These are phyloP conservation scores for Dinoponera quadriceps DNA, from an alignment of 1,140 invertebrate species.

Conservation along the genomic window DNA sequence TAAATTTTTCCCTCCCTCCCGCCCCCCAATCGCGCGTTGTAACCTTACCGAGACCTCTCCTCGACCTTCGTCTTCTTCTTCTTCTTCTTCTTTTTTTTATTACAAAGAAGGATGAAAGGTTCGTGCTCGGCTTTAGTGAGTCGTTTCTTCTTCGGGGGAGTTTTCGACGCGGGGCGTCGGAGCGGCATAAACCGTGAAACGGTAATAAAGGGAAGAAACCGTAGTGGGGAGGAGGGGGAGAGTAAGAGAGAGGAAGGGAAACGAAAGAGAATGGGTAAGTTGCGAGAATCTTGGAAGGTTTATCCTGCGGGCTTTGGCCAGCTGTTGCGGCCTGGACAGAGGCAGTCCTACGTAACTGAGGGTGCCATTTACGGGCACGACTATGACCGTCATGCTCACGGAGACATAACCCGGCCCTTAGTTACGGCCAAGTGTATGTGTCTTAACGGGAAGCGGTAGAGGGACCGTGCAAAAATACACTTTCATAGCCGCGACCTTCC, in stretches of 20 bases:
- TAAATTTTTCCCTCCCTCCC: neutral
- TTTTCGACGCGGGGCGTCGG: constrained; percentile 21
- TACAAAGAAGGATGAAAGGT: constrained; percentile 45
- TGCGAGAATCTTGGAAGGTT: constrained; percentile 63
- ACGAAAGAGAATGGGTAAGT: constrained; percentile 53
- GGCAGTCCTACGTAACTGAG: constrained; percentile 46
- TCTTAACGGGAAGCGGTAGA: neutral
- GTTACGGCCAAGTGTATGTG: constrained; percentile 22
- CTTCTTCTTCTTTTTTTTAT: constrained; percentile 20
- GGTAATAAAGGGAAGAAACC: constrained; percentile 53
- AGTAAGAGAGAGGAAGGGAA: no score
- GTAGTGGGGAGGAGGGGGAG: neutral
- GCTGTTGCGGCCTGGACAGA: constrained; percentile 63
- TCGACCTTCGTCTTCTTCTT: neutral
- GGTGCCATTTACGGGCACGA: constrained; percentile 54
- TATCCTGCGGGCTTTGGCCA: constrained; percentile 64
- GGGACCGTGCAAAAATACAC: constrained; percentile 33
- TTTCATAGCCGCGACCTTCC: constrained; percentile 41
- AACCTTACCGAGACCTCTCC: neutral
- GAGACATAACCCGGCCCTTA: constrained; percentile 19
- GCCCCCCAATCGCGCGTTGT: constrained; percentile 5
- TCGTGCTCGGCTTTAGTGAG: constrained; percentile 44
- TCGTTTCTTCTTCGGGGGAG: constrained; percentile 10
- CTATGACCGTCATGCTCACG: constrained; percentile 22
- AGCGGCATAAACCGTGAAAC: constrained; percentile 61